A percentile compares a stretch with the other conserved stretches of the same genome.
Evolutionary conservation across 1,140 invertebrate genomes (phyloP).

Genomic region (Hetaerina americana): DNA sequence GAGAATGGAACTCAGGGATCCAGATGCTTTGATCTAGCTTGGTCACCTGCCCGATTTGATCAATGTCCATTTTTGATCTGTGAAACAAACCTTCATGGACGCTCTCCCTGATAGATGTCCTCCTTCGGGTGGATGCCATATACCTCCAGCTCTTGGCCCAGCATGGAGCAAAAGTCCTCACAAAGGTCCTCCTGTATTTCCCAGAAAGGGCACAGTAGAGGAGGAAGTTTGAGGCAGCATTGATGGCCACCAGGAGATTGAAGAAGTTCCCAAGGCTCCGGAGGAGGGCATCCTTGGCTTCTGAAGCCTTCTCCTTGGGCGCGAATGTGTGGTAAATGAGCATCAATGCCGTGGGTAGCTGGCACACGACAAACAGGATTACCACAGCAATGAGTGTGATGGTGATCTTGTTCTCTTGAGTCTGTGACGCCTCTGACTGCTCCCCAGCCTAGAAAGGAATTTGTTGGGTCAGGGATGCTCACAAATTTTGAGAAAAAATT

Average conservation of each 20-base stretch:
- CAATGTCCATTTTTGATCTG: not conserved
- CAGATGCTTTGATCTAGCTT: not conserved
- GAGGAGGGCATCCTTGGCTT: conserved; percentile 30
- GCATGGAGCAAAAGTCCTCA: conserved; percentile 44
- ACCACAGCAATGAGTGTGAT: conserved; percentile 62
- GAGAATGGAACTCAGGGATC: not conserved
- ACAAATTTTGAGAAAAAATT: no score
- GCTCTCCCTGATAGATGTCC: not conserved
- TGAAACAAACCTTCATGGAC: not conserved
- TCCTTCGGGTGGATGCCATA: not conserved
- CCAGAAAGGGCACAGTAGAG: conserved; percentile 64
- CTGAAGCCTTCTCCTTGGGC: conserved; percentile 21
- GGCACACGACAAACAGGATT: conserved; percentile 57
- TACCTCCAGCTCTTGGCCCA: conserved; percentile 9
- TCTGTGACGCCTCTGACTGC: conserved; percentile 21
- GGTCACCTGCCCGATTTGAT: not conserved
- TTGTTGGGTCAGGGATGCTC: no score
- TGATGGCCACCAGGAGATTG: conserved; percentile 55
- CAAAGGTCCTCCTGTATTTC: conserved; percentile 58
- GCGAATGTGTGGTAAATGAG: conserved; percentile 32
- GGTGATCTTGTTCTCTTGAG: conserved; percentile 58
- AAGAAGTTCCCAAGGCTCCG: conserved; percentile 52
- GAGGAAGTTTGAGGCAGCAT: conserved; percentile 60
- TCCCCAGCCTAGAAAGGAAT: conserved; percentile 9
- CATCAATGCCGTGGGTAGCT: conserved; percentile 47